Evolutionary conservation across 2,888 invertebrate species (phyloP), one percentile per base, ranked within the genome.

Genomic region (Sialis fuliginosa): DNA sequence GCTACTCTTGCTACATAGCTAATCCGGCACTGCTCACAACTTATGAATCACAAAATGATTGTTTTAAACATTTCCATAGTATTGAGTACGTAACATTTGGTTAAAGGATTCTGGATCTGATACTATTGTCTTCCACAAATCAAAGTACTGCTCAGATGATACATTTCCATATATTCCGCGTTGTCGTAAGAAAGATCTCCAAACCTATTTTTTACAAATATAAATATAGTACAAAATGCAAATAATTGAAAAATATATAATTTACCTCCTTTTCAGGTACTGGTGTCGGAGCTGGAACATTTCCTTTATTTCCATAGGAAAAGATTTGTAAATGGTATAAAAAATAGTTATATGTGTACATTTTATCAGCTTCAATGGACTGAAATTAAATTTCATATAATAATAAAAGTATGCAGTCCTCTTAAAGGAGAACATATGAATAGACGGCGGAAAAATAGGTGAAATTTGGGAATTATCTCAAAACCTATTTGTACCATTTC

Each of bases 281-380:
- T n/a, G 60, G 52, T n/a, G 61, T 62, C 31, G 59, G 53, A 8
- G 65, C 60, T 31, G 57, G 56, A 51, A 49, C 57, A 55, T 66
- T 70, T 32, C 72, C 72, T 49, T 64, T 62, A 42, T 55, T 54
- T 39, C 69, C 70, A 39, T 54, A 47, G 12, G 54, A 52, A 54
- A 72, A 68, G 34, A 71, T 58, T 54, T 69, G 63, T 39, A 74
- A 52, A 45, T 65, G 63, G 53, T 74, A 70, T n/a, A 74, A 56
- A 45, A 74, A 58, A 58, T 73, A 75, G 55, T 71, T 60, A 48
- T 69, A 65, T 7, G 65, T 69, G 49, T 71, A 66, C 60, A 73
- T 65, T 60, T 68, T 71, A 51, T 70, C 68, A 5, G 65, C 58
- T 52, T 72, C 71, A 37, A 63, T 62, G 13, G 68, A 65, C 63